Base-by-base conservation (phyloP, 1,140 invertebrate genomes). In the Camponotus floridanus region DNA sequence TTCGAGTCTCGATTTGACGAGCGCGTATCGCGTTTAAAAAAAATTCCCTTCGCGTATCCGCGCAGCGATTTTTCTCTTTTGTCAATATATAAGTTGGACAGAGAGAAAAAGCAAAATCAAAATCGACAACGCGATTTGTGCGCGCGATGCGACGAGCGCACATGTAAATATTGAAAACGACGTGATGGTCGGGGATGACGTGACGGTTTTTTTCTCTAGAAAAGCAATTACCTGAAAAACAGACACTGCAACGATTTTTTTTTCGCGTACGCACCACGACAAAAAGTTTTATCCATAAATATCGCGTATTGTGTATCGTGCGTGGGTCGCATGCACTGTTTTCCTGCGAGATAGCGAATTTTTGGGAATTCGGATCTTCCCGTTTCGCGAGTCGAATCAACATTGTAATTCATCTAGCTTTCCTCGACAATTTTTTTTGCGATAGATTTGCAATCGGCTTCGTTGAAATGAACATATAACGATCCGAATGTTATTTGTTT, bases 121-220 rank as follows among this genome's bases (percentile, higher is more conserved):
- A 81, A 81, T 81, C 51, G 78, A 81, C 67, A 71, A 81, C 62
- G 76, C 76, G 78, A 81, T 81, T 81, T 81, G 78, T 59, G 36
- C 78, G 78, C 65, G 21, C 67, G 48, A 71, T 71, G 62, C 62
- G 42, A 71, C 65, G n/a, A 81, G 36, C 36, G 26, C 18, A 13
- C 65, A 81, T 81, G 78, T 81, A 81, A 81, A 81, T 81, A 81
- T 81, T 81, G 78, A 81, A 81, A 81, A 79, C 61, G 62, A 48
- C 51, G 21, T 36, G 39, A 71, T 45, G 33, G 48, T 18, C 45
- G 45, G 48, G 48, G 64, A 59, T 81, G 78, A 81, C 78, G 26
- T 81, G 67, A 71, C 78, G 36, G 65, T 70, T 81, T 71, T 26
- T 81, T 59, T 81, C 67, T 81, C 65, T 81, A 81, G 78, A 81